A percentile compares a stretch with the other conserved stretches of the same genome.
Conservation (phyloP, 2,113 vertebrate genomes). For the Alectura lathami region DNA sequence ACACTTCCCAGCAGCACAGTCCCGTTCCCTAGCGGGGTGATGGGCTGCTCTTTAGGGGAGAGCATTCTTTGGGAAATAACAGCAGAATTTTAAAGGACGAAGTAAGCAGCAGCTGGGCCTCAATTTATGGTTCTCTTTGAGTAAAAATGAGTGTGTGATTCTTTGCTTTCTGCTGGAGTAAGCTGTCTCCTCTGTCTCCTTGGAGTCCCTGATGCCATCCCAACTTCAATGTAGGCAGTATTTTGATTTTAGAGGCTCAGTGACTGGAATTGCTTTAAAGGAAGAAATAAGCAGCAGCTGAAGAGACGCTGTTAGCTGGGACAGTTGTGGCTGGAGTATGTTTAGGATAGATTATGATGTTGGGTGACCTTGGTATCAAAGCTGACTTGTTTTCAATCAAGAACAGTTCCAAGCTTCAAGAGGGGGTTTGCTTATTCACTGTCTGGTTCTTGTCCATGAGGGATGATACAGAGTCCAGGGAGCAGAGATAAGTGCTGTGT, state of each 20-base stretch:
- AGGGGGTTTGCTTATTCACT: background rate
- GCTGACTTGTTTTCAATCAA: background rate
- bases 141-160: background rate
- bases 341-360: background rate
- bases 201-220: background rate
- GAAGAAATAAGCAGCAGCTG: background rate
- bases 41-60: background rate
- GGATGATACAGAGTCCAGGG: background rate
- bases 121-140: background rate
- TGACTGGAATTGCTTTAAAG: background rate
- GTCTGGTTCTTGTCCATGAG: background rate
- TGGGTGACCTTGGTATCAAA: background rate
- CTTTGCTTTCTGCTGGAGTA: background rate
- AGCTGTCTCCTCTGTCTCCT: background rate
- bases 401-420: background rate
- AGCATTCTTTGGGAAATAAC: background rate
- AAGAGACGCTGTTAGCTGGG: background rate
- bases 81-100: background rate
- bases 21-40: background rate
- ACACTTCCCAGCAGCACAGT: background rate
- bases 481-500: background rate
- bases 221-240: background rate
- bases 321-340: background rate
- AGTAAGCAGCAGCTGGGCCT: background rate
- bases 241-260: background rate